These are phyloP conservation scores for Platypus cylindrus DNA, from an alignment of 2,888 invertebrate genomes.

Conservation along the genomic window DNA sequence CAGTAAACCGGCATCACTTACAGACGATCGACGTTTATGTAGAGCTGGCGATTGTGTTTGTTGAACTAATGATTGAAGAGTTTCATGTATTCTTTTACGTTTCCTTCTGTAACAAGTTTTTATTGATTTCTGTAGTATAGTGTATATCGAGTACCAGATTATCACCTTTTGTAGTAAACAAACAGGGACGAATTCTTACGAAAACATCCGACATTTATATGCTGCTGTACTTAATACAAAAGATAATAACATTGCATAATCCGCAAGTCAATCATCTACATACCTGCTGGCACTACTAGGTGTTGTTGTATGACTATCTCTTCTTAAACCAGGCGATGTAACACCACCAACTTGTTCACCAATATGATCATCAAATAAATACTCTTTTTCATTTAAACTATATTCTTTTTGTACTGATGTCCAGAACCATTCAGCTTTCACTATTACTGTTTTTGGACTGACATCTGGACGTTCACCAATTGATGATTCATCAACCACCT, in stretches of 20 bases:
- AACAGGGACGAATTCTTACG: too few relatives aligned
- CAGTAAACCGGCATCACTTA: constrained; percentile 72
- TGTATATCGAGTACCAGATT: too few relatives aligned
- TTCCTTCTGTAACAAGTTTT: constrained; percentile 53
- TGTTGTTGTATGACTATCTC: constrained; percentile 42
- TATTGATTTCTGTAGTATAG: too few relatives aligned
- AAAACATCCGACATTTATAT: too few relatives aligned
- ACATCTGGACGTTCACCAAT: constrained; percentile 54
- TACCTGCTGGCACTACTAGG: constrained; percentile 37
- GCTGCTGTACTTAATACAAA: too few relatives aligned
- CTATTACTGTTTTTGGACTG: constrained; percentile 53
- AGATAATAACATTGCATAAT: too few relatives aligned
- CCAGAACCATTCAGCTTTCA: constrained; percentile 97
- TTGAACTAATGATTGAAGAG: constrained; percentile 42
- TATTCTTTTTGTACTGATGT: constrained; percentile 93
- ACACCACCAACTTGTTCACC: constrained; percentile 32
- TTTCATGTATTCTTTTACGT: constrained; percentile 64
- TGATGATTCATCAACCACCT: constrained; percentile 77
- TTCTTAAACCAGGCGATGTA: constrained; percentile 38
- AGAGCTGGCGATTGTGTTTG: constrained; percentile 41
- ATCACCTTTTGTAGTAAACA: too few relatives aligned
- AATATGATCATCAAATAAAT: constrained; percentile 63
- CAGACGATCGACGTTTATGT: constrained; percentile 72
- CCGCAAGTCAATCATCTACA: too few relatives aligned
- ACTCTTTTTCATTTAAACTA: constrained; percentile 81